These are phyloP conservation scores for Synanthedon vespiformis DNA, from an alignment of 2,888 invertebrate species.

Conservation along the genomic window DNA sequence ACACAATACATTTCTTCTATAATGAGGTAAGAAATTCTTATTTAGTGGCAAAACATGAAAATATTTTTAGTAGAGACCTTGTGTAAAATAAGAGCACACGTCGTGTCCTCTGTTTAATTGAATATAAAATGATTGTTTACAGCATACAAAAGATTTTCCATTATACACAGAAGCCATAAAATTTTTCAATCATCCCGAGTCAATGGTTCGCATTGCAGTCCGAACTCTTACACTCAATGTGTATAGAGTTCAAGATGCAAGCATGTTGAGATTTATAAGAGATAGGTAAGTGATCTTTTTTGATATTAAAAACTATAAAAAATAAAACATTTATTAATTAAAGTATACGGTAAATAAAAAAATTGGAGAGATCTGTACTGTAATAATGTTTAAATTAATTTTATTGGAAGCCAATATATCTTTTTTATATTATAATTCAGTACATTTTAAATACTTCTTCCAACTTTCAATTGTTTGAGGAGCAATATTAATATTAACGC, in stretches of 20 bases:
- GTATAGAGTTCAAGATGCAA: slow-evolving; percentile 92
- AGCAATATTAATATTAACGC: too few species aligned
- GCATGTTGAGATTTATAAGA: slow-evolving; percentile 95
- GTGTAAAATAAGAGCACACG: neutral
- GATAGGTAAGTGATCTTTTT: slow-evolving; percentile 70
- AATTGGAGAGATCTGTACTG: too few species aligned
- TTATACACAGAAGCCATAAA: slow-evolving; percentile 99
- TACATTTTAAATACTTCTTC: too few species aligned
- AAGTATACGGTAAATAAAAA: too few species aligned
- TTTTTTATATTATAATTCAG: too few species aligned
- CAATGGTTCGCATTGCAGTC: slow-evolving; percentile 99
- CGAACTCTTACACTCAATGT: slow-evolving; percentile 97
- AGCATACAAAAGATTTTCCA: slow-evolving; percentile 99
- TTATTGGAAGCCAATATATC: too few species aligned
- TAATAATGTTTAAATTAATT: too few species aligned
- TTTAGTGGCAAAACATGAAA: too few species aligned
- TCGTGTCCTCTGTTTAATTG: neutral
- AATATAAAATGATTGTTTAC: slow-evolving; percentile 8
- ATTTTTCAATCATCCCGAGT: slow-evolving; percentile 98
- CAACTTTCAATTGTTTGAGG: too few species aligned
- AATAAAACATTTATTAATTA: too few species aligned
- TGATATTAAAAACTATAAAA: too few species aligned
- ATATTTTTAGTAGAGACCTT: too few species aligned
- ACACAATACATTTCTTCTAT: slow-evolving; percentile 99
- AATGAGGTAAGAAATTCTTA: slow-evolving; percentile 82